These are phyloP conservation scores for Nymphalis c-album DNA, from an alignment of 2,888 invertebrate genomes.

Conservation along the genomic window DNA sequence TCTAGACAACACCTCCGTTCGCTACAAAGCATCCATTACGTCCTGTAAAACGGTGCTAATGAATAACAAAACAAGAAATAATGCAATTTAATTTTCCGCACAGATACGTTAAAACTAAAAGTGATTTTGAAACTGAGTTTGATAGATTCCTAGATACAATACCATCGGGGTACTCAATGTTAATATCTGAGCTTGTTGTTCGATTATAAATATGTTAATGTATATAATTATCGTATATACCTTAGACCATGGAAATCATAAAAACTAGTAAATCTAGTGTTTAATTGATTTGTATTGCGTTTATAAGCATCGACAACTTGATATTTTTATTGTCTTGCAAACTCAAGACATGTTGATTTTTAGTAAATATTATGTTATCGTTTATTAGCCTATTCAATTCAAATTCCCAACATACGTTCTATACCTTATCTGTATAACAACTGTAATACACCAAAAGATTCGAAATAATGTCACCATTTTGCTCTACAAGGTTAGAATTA, in stretches of 20 bases:
- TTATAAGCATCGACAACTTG: background rate
- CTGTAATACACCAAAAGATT: background rate
- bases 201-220: background rate
- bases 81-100: conserved; percentile 64
- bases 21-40: conserved; percentile 29
- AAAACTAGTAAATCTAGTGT: background rate
- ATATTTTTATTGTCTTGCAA: background rate
- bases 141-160: conserved; percentile 28
- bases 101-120: conserved; percentile 59
- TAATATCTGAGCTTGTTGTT: background rate
- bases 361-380: no score
- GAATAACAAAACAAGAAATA: conserved; percentile 60
- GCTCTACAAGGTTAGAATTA: conserved; percentile 30
- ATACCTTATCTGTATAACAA: conserved; percentile 15
- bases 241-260: background rate
- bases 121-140: conserved; percentile 62
- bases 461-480: background rate
- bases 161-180: background rate
- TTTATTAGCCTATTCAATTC: no score
- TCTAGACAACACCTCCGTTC: conserved; percentile 58
- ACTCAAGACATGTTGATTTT: no score
- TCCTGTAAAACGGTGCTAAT: conserved; percentile 33
- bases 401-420: no score
- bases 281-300: background rate
- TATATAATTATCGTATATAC: background rate